Evolutionary conservation across 2,797 vertebrate genomes (phyloP), one percentile per base, ranked within the genome.

Genomic region (Pristis pectinata): DNA sequence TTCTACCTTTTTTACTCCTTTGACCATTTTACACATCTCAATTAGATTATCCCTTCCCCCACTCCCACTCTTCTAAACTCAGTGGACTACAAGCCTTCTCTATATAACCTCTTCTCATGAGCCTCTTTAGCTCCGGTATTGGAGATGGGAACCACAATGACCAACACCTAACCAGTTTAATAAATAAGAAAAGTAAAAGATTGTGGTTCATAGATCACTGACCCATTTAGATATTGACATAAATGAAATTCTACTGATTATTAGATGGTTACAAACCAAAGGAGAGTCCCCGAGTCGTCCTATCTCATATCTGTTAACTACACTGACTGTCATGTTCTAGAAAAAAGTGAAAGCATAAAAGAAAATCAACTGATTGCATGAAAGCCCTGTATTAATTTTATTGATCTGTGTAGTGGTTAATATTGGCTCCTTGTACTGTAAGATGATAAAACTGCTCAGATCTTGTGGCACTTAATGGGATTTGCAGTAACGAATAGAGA

Each of bases 401-500:
- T 91, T 91, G n/a, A 91, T 91, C 59, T 41, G n/a, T 24, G n/a
- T 13, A 27, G 87, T 41, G 59, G 37, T 41, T 91, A 91, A 91
- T 64, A 67, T 91, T 41, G 61, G 64, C 87, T 91, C n/a, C 67
- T 41, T 91, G 61, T 67, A 91, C n/a, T 4, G 17, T 19, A 80
- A 80, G 79, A 80, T 67, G 64, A 67, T 61, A 91, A 64, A 9
- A 67, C 59, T 41, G n/a, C 37, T 91, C 59, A 76, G 53, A 94
- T 41, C 44, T 56, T 53, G 22, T 76, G 49, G 67, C 49, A 34
- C 49, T 72, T 13, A 53, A 44, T 76, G 15, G 70, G 67, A 49
- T 94, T 8, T 56, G 41, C 1, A 53, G 70, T 94, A 72, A 76
- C 49, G 87, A 94, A 94, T 61, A 72, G 94, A 94, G 94, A 30